phyloP scores from a whole-genome alignment of 2,888 invertebrate species.

The Lochmaea capreae region DNA sequence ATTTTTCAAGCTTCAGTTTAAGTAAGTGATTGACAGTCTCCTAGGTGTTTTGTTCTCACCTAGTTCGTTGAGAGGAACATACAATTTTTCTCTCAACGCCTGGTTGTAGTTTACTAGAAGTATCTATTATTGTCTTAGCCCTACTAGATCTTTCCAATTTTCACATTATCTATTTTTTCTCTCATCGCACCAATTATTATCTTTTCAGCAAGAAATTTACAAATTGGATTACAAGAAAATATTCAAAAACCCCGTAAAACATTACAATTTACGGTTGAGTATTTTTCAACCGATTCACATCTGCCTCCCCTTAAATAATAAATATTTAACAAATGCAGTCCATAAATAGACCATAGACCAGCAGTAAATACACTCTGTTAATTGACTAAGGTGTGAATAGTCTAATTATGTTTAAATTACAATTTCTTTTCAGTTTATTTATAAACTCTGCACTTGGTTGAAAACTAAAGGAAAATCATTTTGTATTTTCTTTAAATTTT shows the following conservation, averaged over 20 bases:
- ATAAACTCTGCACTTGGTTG: background rate
- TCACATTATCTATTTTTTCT: too few species aligned
- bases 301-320: slow-evolving; percentile 1
- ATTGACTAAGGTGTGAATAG: slow-evolving; percentile 1
- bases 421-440: background rate
- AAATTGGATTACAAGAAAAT: background rate
- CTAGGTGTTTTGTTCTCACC: too few species aligned
- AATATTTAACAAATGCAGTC: background rate
- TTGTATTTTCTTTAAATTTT: background rate
- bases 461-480: background rate
- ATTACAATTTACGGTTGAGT: background rate
- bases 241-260: background rate
- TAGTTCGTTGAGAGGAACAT: too few species aligned
- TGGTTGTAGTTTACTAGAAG: too few species aligned
- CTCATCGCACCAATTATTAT: too few species aligned
- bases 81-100: too few species aligned
- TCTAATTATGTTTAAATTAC: slow-evolving; percentile 1
- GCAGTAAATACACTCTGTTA: background rate
- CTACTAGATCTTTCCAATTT: too few species aligned
- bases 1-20: too few species aligned
- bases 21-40: too few species aligned
- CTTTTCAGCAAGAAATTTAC: background rate
- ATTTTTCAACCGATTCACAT: background rate
- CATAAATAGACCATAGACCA: slow-evolving; percentile 1
- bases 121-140: too few species aligned